Evolutionary conservation across 2,888 invertebrate genomes (phyloP), one percentile per base, ranked within the genome.

Genomic region (Pyrrhia umbra): DNA sequence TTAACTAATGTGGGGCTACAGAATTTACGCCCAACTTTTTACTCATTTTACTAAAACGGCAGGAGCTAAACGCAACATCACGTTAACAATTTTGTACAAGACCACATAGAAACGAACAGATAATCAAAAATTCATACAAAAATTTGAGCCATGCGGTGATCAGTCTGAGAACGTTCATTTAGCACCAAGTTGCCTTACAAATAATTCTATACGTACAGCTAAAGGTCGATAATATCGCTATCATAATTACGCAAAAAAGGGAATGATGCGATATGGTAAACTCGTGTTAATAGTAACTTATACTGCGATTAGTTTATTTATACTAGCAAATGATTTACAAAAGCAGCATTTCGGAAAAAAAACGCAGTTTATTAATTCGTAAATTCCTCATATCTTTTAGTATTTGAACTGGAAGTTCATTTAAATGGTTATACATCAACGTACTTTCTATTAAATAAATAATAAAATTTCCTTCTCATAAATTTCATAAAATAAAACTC

Each of bases 221-320:
- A 90, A 70, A 77, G 89, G 87, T 83, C 85, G 85, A 79, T 74
- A 79, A 87, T 88, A 91, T 91, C 90, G 92, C 93, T 92, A 92
- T 92, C 92, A 89, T 83, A 85, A 85, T 86, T 89, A 92, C 79
- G 70, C 83, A 84, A 88, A 83, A 83, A 82, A 85, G 90, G 93
- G 93, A 94, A 94, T 93, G 93, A 92, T 88, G 92, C 92, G 91
- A 93, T 89, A 90, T 78, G 83, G 77, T 83, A 80, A 79, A 80
- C 63, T 82, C 76, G 68, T 61, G 76, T 75, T 77, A 82, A 73
- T 71, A 13, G 58, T 77, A 65, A 76, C 63, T 74, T 75, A 80
- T 9, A 66, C 60, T 67, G 76, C 59, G 42, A 75, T 69, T 75
- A 70, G 60, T 66, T 59, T 6, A 68, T 54, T 49, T 40, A 61